Evolutionary conservation across 2,113 vertebrate species (phyloP).

Genomic region (Pluvianellus socialis): DNA sequence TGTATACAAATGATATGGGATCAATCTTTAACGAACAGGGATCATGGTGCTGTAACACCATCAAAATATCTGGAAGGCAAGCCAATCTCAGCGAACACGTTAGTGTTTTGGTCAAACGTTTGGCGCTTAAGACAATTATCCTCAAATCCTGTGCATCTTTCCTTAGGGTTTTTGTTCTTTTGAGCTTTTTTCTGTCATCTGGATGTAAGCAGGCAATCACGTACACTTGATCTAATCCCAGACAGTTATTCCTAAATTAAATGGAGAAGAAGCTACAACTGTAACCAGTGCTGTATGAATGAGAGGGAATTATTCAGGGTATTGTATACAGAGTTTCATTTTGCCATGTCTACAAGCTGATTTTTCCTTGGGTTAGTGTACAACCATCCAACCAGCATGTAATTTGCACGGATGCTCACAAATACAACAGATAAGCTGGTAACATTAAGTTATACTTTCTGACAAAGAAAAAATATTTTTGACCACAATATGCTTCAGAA

Average conservation of each 20-base stretch:
- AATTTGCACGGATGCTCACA: background rate
- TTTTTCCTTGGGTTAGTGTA: background rate
- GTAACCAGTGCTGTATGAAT: background rate
- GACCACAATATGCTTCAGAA: background rate
- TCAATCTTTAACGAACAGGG: background rate
- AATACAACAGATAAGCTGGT: background rate
- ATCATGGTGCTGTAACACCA: background rate
- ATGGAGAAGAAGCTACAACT: background rate
- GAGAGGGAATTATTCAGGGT: background rate
- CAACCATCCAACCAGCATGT: background rate
- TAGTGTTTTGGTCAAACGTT: background rate
- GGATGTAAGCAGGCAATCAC: background rate
- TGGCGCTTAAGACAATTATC: background rate
- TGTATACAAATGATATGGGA: conserved; percentile 27
- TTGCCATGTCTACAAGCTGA: background rate
- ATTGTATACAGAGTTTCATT: background rate
- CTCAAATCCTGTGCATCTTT: background rate
- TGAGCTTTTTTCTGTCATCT: background rate
- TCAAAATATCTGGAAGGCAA: background rate
- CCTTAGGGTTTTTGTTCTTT: background rate
- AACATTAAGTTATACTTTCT: background rate
- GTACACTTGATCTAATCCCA: background rate
- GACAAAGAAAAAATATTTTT: background rate
- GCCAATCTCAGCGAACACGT: background rate
- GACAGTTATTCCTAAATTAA: background rate